These are phyloP conservation scores for Harpagifer antarcticus DNA, from an alignment of 2,797 vertebrate genomes.

Conservation along the genomic window DNA sequence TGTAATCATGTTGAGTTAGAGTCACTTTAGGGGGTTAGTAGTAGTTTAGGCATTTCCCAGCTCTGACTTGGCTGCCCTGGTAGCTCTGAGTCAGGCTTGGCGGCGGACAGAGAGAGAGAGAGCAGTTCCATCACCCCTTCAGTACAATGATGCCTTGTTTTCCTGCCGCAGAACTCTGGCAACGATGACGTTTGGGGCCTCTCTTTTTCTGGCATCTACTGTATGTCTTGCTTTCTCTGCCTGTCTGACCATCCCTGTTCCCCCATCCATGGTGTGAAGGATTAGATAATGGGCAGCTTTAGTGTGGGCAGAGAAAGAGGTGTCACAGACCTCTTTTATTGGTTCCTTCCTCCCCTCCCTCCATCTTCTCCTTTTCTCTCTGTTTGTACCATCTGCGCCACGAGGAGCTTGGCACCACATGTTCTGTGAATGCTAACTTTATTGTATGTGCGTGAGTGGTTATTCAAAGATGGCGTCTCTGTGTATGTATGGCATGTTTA, in stretches of 20 bases:
- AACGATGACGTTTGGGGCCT: conserved; percentile 52
- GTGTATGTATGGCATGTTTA: conserved; percentile 11
- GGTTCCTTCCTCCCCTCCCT: conserved; percentile 60
- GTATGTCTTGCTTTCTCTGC: conserved; percentile 69
- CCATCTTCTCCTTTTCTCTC: conserved; percentile 40
- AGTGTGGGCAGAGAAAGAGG: conserved; percentile 83
- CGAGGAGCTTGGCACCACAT: conserved; percentile 75
- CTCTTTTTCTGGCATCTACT: conserved; percentile 65
- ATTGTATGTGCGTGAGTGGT: conserved; percentile 13
- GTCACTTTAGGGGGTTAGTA: conserved; percentile 25
- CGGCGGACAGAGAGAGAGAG: conserved; percentile 18
- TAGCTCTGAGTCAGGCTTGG: conserved; percentile 42
- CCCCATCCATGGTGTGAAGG: conserved; percentile 68
- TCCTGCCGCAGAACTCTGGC: conserved; percentile 42
- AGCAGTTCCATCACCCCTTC: conserved; percentile 42
- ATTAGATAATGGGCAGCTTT: conserved; percentile 86
- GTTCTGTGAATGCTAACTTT: conserved; percentile 58
- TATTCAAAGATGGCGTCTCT: background rate
- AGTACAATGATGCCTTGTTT: conserved; percentile 79
- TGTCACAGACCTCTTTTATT: conserved; percentile 80
- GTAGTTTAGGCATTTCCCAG: conserved; percentile 47
- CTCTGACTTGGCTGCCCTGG: conserved; percentile 14
- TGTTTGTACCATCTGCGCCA: conserved; percentile 81
- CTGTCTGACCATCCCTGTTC: conserved; percentile 57
- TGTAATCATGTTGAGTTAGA: conserved; percentile 21